Evolutionary conservation across 2,113 vertebrate genomes (phyloP), one percentile per base, ranked within the genome.

Genomic region (Menidia beryllina): DNA sequence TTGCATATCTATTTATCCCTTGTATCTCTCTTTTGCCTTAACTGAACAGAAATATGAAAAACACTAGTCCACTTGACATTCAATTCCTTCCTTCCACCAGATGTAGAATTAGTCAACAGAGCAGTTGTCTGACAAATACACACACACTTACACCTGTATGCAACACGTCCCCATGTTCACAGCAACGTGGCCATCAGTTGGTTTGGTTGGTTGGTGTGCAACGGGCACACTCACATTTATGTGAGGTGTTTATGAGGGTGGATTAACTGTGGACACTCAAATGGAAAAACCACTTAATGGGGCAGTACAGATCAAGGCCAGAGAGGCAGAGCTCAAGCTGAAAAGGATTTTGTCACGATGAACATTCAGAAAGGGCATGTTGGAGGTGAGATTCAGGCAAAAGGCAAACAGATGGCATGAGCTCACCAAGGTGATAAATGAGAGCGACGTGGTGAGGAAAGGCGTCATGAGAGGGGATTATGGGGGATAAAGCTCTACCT

Each of bases 391-490:
- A 45, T 25, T 0, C 25, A 63, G 54, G 59, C 70, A 69, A 52
- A 77, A 21, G 51, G 47, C 70, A 66, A 50, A 59, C 36, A 47
- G 71, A 38, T 6, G 10, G 7, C 53, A 20, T 12, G 49, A 57
- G 23, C 34, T 71, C 50, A 23, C 4, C 39, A 39, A 69, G 23
- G 65, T 67, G 60, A 38, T 20, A 47, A 50, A 41, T 69, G 59
- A 19, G 43, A 55, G 64, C 52, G 17, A 20, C 7, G 1, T 45
- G 17, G 30, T 27, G 49, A 56, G 49, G 43, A 3, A 53, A 48
- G n/a, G 64, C 43, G 47, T 61, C 36, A 72, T 60, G 72, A 72
- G 45, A 48, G 68, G 20, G 69, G 79, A 84, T 84, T 84, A 82
- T 39, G 70, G 48, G 27, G 75, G 77, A 74, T 83, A 53, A 82